Base-by-base conservation (phyloP, 2,888 invertebrate genomes). In the Epicampocera succincta region DNA sequence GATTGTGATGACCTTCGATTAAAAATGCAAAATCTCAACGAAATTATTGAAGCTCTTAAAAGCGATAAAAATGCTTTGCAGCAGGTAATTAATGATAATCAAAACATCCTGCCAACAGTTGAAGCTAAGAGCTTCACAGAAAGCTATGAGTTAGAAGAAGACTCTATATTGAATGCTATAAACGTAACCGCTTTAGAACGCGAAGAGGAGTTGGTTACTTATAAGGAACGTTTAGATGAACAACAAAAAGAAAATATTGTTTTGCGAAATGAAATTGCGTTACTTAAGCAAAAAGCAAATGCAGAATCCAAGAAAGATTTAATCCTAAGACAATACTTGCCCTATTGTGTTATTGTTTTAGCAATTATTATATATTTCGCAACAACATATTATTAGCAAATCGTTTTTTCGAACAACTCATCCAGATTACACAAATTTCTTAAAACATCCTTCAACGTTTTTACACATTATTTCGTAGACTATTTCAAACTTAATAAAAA, bases 191-290 rank as follows among this genome's bases (percentile, higher is more conserved):
- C 87, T 29, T 83, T 90, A 46, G 87, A 89, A 84, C 87, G 87
- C 0, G 91, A 91, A 73, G 91, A 91, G 79, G 91, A 91, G 75
- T 82, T 91, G 5, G 88, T 91, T 56, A 85, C 89, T 44, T 91
- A 89, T 84, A 91, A 91, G 85, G 91, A 91, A 76, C 88, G 88
- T 58, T 86, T 90, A 80, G 90, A 90, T 46, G 80, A 87, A 73
- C 86, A 89, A 12, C 89, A 88, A 78, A 86, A 80, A 9, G 88
- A 87, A 79, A 91, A 90, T 86, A 75, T 90, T 2, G 84, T 87
- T 71, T 81, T 91, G 29, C 89, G 89, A 76, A 86, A 87, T 21
- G 88, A 90, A 85, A 88, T 91, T 52, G 85, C 86, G 13, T 84
- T 86, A 42, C 79, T 91, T 8, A 86, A 87, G 74, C 84, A 85